A percentile compares a stretch with the other conserved stretches of the same genome.
These are phyloP conservation scores for Oenanthe oenanthe DNA, from an alignment of 2,113 vertebrate genomes.

Conservation along the genomic window DNA sequence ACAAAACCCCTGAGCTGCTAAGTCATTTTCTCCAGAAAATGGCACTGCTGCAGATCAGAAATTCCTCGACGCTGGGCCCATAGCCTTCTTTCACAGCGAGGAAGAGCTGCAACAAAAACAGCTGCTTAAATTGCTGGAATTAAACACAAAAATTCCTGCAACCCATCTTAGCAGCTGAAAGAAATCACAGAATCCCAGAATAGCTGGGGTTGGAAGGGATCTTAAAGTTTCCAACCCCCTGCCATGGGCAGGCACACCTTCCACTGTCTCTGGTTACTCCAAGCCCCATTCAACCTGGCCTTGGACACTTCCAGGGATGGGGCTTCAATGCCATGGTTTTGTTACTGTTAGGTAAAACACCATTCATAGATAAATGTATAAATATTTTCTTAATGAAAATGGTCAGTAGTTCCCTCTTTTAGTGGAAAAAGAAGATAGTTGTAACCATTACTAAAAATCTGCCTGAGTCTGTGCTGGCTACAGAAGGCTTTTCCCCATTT, in stretches of 20 bases:
- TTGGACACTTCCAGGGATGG: neutral
- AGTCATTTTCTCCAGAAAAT: neutral
- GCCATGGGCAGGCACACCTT: neutral
- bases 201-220: neutral
- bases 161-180: neutral
- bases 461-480: neutral
- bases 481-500: neutral
- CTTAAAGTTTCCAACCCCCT: neutral
- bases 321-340: neutral
- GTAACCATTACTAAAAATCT: neutral
- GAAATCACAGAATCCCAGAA: neutral
- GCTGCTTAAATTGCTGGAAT: neutral
- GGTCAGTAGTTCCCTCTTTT: neutral
- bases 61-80: neutral
- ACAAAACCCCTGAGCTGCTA: neutral
- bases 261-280: neutral
- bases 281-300: neutral
- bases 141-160: neutral
- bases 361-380: neutral
- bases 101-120: neutral
- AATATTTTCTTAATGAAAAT: neutral
- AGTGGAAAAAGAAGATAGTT: neutral
- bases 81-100: accelerated
- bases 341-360: neutral
- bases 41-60: neutral